These are phyloP conservation scores for Chrysomela aeneicollis DNA, from an alignment of 2,888 invertebrate genomes.

Conservation along the genomic window DNA sequence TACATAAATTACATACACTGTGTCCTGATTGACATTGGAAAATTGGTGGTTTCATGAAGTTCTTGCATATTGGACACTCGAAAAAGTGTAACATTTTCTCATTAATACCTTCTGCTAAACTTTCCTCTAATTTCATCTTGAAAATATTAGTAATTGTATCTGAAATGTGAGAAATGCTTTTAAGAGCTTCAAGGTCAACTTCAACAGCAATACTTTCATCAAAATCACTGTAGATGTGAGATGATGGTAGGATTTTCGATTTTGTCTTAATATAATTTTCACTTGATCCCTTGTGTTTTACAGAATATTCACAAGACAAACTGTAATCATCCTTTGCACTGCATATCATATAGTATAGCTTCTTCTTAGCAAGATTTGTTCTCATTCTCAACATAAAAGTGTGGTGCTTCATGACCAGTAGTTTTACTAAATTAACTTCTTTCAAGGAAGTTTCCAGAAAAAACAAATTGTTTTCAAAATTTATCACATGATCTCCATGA, in stretches of 20 bases:
- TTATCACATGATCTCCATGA: constrained; percentile 51
- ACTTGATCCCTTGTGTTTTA: constrained; percentile 51
- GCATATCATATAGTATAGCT: constrained; percentile 50
- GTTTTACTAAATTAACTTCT: constrained; percentile 45
- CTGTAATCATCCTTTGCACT: constrained; percentile 47
- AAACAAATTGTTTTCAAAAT: constrained; percentile 48
- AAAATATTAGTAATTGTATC: constrained; percentile 46
- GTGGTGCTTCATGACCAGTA: constrained; percentile 48
- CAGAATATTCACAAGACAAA: constrained; percentile 47
- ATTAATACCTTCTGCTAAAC: constrained; percentile 42
- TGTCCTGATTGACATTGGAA: constrained; percentile 55
- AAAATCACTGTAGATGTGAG: constrained; percentile 40
- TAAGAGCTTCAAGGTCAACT: constrained; percentile 50
- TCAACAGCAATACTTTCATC: constrained; percentile 43
- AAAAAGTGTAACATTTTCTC: constrained; percentile 52
- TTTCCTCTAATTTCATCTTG: constrained; percentile 43
- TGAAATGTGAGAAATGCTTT: constrained; percentile 46
- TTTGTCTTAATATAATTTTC: constrained; percentile 51
- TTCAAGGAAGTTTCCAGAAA: constrained; percentile 48
- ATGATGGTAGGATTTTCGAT: constrained; percentile 45
- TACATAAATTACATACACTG: constrained; percentile 53
- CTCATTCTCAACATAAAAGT: constrained; percentile 49
- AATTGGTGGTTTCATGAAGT: constrained; percentile 55
- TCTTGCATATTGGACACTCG: constrained; percentile 56
- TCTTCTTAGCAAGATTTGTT: constrained; percentile 42